Evolutionary conservation across 2,113 vertebrate genomes (phyloP).

Genomic region (Lucifuga dentata): DNA sequence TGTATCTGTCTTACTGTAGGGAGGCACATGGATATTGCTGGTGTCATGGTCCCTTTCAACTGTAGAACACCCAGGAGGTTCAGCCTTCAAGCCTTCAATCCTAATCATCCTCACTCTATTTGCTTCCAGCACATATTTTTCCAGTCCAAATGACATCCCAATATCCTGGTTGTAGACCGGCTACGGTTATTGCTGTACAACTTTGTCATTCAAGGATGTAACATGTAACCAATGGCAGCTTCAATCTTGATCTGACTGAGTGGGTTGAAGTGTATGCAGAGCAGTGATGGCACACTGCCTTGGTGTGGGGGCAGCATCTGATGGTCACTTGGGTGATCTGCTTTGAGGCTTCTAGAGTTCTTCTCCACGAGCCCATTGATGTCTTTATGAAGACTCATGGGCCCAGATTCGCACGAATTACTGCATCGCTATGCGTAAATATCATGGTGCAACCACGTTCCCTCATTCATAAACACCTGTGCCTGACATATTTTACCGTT

Average conservation of each 20-base stretch:
- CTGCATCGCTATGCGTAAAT: no score
- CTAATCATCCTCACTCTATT: conserved; percentile 54
- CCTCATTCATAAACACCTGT: no score
- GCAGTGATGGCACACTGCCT: not conserved
- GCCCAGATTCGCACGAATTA: no score
- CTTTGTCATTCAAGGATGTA: conserved; percentile 31
- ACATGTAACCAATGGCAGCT: conserved; percentile 29
- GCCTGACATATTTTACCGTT: no score
- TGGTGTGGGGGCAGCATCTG: not conserved
- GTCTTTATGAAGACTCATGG: conserved; percentile 7
- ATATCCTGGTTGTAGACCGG: conserved; percentile 42
- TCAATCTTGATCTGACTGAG: conserved; percentile 24
- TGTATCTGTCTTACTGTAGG: no score
- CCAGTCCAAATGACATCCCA: conserved; percentile 46
- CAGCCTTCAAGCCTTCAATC: conserved; percentile 27
- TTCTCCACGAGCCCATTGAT: not conserved
- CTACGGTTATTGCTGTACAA: conserved; percentile 31
- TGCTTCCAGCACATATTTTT: conserved; percentile 43
- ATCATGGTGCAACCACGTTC: no score
- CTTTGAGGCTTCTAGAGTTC: conserved; percentile 17
- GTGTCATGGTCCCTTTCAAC: no score
- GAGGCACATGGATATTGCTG: no score
- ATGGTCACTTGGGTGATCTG: conserved; percentile 1
- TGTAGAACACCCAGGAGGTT: no score
- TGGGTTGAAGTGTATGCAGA: conserved; percentile 9